Base-by-base conservation (phyloP, 2,888 invertebrate species). In the Elysia crispata region DNA sequence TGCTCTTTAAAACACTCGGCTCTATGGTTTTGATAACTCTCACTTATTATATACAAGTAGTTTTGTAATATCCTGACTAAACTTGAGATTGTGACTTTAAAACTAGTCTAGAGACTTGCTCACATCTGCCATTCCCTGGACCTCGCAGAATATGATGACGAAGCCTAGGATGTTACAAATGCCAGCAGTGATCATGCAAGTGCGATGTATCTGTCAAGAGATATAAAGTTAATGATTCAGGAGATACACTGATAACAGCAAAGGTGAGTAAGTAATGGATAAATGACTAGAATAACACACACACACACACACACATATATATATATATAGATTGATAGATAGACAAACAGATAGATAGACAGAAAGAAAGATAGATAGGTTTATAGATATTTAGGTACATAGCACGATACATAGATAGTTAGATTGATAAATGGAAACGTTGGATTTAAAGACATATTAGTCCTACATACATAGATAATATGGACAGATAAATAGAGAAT, bases 61-160 rank as follows among this genome's bases (percentile, higher is more conserved):
- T n/a, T n/a, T n/a, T n/a, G n/a, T n/a, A n/a, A n/a, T n/a, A n/a
- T n/a, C n/a, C n/a, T n/a, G n/a, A n/a, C n/a, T n/a, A n/a, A n/a
- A n/a, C n/a, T n/a, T n/a, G n/a, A n/a, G n/a, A n/a, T n/a, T n/a
- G n/a, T n/a, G n/a, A n/a, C n/a, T n/a, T n/a, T n/a, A n/a, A n/a
- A n/a, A 60, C 25, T 23, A 60, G 23, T 25, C 5, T 13, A 23
- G 60, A 60, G 6, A n/a, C 25, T n/a, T 1, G 83, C 84, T 83
- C 80, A 89, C 87, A 76, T 87, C 81, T 75, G 87, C 88, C 79
- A 89, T 87, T 0, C 90, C 90, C 41, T 86, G 80, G 3, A 84
- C 86, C 69, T 90, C 89, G 25, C 88, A 78, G 81, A 91, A 89
- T 80, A 91, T 90, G 62, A 91, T 57, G 75, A 90, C 87, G 81